These are phyloP conservation scores for Sebastes elongatus DNA, from an alignment of 2,797 vertebrate genomes.

Conservation along the genomic window DNA sequence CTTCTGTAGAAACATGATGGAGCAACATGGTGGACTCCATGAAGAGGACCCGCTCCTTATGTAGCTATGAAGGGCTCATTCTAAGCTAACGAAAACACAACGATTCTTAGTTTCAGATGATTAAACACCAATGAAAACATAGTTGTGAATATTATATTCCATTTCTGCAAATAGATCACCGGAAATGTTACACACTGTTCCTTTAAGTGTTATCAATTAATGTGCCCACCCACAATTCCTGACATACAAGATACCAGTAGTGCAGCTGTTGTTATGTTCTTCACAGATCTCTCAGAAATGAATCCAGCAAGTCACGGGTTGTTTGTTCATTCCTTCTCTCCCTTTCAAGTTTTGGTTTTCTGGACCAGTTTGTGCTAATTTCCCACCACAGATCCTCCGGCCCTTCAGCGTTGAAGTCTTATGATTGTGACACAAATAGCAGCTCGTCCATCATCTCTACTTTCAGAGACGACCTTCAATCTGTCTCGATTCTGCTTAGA, in stretches of 20 bases:
- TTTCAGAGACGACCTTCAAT: not conserved
- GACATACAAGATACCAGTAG: not conserved
- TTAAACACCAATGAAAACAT: too few species aligned
- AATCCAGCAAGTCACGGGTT: not conserved
- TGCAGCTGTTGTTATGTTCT: not conserved
- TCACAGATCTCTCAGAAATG: not conserved
- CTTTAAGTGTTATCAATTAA: too few species aligned
- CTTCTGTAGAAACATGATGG: too few species aligned
- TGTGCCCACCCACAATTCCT: too few species aligned
- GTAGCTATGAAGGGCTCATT: too few species aligned
- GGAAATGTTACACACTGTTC: too few species aligned
- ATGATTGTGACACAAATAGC: not conserved
- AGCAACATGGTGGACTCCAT: too few species aligned
- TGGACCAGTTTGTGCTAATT: not conserved
- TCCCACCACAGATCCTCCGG: not conserved
- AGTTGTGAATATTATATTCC: too few species aligned
- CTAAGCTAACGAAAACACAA: too few species aligned
- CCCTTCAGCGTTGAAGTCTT: not conserved
- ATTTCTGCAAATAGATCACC: too few species aligned
- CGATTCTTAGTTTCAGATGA: too few species aligned
- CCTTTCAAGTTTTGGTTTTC: not conserved
- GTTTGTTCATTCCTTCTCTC: not conserved
- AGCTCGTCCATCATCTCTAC: not conserved
- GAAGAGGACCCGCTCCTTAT: too few species aligned
- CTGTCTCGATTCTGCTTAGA: not conserved